These are phyloP conservation scores for Apantesis nais DNA, from an alignment of 2,888 invertebrate species.

Conservation along the genomic window DNA sequence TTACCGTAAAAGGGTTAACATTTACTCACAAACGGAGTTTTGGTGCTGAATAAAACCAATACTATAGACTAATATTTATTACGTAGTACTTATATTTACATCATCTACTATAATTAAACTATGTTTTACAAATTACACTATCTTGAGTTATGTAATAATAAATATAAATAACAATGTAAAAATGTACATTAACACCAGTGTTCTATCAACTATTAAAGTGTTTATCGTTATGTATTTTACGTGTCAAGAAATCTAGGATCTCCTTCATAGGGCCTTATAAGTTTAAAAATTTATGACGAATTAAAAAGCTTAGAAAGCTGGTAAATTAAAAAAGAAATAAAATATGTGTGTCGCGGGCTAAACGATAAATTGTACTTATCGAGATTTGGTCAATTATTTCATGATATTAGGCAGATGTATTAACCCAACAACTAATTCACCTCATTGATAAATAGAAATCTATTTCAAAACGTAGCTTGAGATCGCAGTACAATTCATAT, in stretches of 20 bases:
- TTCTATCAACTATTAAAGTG: not conserved
- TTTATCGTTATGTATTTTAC: not conserved
- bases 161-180: conserved; percentile 54
- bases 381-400: not conserved
- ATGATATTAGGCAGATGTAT: not conserved
- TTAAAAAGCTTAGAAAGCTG: not conserved
- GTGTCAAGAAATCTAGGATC: not conserved
- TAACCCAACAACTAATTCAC: not conserved
- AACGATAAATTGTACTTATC: not conserved
- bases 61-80: conserved; percentile 46
- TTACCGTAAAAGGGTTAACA: conserved; percentile 21
- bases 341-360: not conserved
- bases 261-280: not conserved
- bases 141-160: conserved; percentile 55
- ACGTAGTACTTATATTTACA: conserved; percentile 58
- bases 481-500: not conserved
- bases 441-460: not conserved
- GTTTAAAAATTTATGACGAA: not conserved
- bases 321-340: not conserved
- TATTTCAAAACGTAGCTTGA: not conserved
- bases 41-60: conserved; percentile 47
- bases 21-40: not conserved
- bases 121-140: conserved; percentile 49
- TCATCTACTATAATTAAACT: conserved; percentile 45
- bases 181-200: conserved; percentile 14